Evolutionary conservation across 2,113 vertebrate genomes (phyloP).

Genomic region (Passerina amoena): DNA sequence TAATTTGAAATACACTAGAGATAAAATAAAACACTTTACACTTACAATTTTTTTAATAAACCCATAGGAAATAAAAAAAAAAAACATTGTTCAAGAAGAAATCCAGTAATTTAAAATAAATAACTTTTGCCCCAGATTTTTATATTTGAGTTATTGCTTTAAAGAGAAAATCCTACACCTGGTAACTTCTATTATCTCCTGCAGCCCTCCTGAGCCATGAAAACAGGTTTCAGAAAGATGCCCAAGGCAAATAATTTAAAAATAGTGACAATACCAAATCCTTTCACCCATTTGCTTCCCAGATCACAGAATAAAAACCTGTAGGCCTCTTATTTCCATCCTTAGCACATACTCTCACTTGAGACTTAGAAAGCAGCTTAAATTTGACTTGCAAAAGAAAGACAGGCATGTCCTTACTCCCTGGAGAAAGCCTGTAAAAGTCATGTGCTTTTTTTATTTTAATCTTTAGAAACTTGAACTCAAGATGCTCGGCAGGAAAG

Average conservation of each 20-base stretch:
- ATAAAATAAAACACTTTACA: background rate
- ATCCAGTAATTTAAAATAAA: background rate
- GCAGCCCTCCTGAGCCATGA: background rate
- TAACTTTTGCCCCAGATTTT: background rate
- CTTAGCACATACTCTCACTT: background rate
- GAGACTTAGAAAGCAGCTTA: background rate
- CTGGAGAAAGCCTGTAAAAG: background rate
- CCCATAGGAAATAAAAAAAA: background rate
- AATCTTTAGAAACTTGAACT: constrained; percentile 11
- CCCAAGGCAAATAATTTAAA: background rate
- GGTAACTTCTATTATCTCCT: background rate
- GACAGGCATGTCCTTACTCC: background rate
- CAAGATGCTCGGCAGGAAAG: background rate
- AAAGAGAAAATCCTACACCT: background rate
- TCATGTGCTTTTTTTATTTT: background rate
- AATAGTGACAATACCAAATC: background rate
- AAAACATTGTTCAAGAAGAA: background rate
- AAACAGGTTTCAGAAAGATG: background rate
- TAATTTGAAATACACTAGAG: background rate
- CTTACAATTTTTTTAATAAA: background rate
- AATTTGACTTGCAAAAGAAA: constrained; percentile 1
- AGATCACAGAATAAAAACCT: background rate
- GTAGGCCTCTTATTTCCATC: background rate
- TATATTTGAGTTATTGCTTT: background rate
- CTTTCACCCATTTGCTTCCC: background rate